A percentile compares a stretch with the other conserved stretches of the same genome.
Evolutionary conservation across 1,140 invertebrate species (phyloP).

Genomic region (Dreissena rostriformis): DNA sequence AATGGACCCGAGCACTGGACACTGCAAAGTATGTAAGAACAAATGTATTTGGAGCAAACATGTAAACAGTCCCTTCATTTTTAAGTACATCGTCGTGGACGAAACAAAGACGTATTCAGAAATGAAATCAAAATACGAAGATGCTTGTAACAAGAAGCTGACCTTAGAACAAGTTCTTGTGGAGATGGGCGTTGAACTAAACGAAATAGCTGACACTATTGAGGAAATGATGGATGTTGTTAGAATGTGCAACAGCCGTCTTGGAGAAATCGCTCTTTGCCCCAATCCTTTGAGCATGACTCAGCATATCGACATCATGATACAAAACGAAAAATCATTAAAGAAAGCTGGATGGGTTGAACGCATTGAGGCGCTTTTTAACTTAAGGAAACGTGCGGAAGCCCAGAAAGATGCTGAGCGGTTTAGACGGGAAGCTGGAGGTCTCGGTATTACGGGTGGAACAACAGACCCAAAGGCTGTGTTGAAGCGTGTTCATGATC

Average conservation of each 20-base stretch:
- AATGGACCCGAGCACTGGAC: background rate
- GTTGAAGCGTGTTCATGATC: too few species aligned
- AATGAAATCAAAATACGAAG: background rate
- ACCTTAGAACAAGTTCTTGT: background rate
- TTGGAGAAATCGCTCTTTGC: background rate
- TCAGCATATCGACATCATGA: constrained; percentile 17
- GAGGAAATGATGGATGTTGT: background rate
- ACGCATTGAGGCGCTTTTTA: background rate
- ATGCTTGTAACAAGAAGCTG: background rate
- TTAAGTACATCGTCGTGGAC: background rate
- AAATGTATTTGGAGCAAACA: constrained; percentile 26
- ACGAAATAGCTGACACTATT: background rate
- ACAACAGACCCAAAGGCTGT: too few species aligned
- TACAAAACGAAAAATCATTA: constrained; percentile 22
- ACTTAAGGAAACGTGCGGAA: background rate
- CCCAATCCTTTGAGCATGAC: background rate
- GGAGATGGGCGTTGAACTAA: constrained; percentile 5
- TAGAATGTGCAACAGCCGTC: background rate
- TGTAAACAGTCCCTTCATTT: constrained; percentile 17
- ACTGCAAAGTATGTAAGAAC: constrained; percentile 13
- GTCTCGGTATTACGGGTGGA: too few species aligned
- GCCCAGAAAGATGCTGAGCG: too few species aligned
- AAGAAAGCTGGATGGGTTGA: background rate
- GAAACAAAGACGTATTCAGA: background rate
- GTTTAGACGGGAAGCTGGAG: too few species aligned